Evolutionary conservation across 2,113 vertebrate genomes (phyloP).

Genomic region (Bombycilla garrulus): DNA sequence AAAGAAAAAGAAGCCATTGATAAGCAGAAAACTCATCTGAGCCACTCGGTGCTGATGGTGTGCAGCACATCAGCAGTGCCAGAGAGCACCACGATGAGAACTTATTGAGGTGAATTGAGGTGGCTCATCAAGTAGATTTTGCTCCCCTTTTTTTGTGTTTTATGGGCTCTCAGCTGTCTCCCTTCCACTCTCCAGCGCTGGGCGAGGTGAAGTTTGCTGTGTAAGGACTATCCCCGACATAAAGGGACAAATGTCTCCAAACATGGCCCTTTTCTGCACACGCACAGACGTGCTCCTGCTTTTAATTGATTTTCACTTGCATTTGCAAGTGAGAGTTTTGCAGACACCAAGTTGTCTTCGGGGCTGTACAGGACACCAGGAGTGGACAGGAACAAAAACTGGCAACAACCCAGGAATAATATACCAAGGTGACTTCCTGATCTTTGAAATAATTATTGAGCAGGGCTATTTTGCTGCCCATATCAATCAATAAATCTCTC

Average conservation of each 20-base stretch:
- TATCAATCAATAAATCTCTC: neutral
- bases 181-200: neutral
- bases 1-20: constrained; percentile 59
- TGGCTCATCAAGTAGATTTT: constrained; percentile 25
- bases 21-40: constrained; percentile 64
- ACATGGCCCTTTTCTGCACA: neutral
- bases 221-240: neutral
- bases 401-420: neutral
- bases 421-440: neutral
- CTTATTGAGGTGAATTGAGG: constrained; percentile 55
- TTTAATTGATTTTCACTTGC: neutral
- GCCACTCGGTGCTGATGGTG: constrained; percentile 2
- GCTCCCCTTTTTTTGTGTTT: neutral
- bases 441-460: neutral
- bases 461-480: neutral
- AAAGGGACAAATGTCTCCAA: neutral
- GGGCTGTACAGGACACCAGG: neutral
- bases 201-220: neutral
- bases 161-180: constrained; percentile 19
- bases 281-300: accelerated
- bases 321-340: neutral
- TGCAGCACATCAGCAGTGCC: constrained; percentile 5
- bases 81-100: neutral
- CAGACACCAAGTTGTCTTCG: neutral
- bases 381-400: neutral